Evolutionary conservation across 2,888 invertebrate species (phyloP).

Genomic region (Micropterix aruncella): DNA sequence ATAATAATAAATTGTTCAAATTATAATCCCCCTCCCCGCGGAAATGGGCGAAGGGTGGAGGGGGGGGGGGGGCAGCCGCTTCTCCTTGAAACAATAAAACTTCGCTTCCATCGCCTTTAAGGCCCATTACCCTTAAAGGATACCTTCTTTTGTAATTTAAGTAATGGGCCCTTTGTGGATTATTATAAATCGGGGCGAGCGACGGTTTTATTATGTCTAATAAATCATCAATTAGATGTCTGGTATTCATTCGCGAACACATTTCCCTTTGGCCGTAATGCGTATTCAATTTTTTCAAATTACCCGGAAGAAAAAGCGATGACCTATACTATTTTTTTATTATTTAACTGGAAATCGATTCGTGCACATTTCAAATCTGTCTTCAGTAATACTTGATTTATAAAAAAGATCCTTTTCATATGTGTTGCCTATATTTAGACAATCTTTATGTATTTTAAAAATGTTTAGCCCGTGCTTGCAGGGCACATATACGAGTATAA

Average conservation of each 20-base stretch:
- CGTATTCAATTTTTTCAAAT: too few species aligned
- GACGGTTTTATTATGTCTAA: slow-evolving; percentile 10
- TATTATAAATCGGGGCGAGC: not conserved
- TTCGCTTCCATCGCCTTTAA: slow-evolving; percentile 6
- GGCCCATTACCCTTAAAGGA: not conserved
- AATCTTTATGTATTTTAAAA: too few species aligned
- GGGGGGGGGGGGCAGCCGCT: slow-evolving; percentile 3
- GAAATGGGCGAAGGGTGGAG: slow-evolving; percentile 5
- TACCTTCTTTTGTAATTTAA: not conserved
- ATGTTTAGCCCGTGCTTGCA: too few species aligned
- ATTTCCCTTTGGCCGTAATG: too few species aligned
- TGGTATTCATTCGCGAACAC: slow-evolving; percentile 6
- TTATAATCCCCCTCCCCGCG: not conserved
- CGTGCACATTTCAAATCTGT: too few species aligned
- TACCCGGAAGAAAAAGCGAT: too few species aligned
- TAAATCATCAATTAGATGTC: slow-evolving; percentile 14
- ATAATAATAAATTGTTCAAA: not conserved
- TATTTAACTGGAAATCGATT: too few species aligned
- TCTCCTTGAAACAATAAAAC: not conserved
- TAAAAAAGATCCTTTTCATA: too few species aligned
- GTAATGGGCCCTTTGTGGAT: not conserved
- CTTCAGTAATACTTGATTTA: too few species aligned
- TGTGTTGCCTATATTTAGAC: too few species aligned
- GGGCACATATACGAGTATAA: too few species aligned
- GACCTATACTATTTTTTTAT: too few species aligned